phyloP scores from a whole-genome alignment of 2,113 vertebrate species.

The Equus przewalskii region DNA sequence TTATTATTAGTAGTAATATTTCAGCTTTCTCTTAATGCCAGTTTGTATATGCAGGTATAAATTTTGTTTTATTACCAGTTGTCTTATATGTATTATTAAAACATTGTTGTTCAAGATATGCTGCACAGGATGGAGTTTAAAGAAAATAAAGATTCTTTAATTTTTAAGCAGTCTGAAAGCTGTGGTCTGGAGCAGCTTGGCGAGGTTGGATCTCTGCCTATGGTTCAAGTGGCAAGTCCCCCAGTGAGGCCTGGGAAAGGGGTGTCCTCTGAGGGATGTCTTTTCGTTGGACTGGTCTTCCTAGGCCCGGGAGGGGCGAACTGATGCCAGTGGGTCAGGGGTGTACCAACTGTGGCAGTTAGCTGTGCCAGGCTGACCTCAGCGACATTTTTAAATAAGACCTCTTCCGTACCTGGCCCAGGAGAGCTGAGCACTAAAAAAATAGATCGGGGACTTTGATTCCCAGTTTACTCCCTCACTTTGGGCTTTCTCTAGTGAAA shows the following conservation, averaged over 20 bases:
- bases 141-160: constrained; percentile 48
- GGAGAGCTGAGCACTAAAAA: background rate
- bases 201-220: background rate
- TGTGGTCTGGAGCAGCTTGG: background rate
- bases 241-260: background rate
- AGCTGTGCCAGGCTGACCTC: background rate
- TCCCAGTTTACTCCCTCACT: background rate
- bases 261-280: background rate
- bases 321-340: no score
- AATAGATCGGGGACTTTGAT: background rate
- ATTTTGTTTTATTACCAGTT: constrained; percentile 29
- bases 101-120: constrained; percentile 14
- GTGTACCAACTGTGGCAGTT: fast-evolving
- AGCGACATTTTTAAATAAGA: background rate
- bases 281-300: background rate
- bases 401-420: background rate
- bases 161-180: background rate
- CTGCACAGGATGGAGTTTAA: background rate
- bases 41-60: constrained; percentile 4
- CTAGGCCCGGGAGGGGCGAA: background rate
- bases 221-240: background rate
- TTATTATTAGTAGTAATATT: constrained; percentile 47
- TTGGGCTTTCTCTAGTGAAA: background rate
- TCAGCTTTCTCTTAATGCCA: constrained; percentile 41
- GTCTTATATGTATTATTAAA: constrained; percentile 42